Percentiles rank a stretch among this genome's conserved stretches.
These are phyloP conservation scores for Sesamia inferens DNA, from an alignment of 2,888 invertebrate species.

Conservation along the genomic window DNA sequence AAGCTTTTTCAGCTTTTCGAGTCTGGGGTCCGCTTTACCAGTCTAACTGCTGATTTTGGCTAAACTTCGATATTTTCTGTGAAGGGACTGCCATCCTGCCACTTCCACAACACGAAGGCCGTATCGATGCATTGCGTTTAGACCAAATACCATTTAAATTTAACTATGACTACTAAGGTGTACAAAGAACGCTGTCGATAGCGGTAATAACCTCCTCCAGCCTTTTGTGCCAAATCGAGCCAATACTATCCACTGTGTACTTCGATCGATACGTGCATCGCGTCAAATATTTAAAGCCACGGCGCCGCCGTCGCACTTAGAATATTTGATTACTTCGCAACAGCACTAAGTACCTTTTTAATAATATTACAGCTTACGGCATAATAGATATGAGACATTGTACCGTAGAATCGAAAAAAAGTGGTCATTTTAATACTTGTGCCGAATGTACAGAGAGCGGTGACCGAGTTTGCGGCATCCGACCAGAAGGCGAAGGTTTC, in stretches of 20 bases:
- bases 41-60: no score
- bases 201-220: no score
- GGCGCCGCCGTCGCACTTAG: neutral
- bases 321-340: constrained; percentile 40
- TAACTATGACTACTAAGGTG: no score
- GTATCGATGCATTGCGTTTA: no score
- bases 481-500: constrained; percentile 75
- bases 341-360: constrained; percentile 2
- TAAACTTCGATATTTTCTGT: no score
- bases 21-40: no score
- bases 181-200: no score
- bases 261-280: constrained; percentile 29
- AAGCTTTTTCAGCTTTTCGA: no score
- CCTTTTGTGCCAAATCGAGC: neutral
- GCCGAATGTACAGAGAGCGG: constrained; percentile 35
- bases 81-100: no score
- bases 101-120: no score
- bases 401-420: constrained; percentile 1
- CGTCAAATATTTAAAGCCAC: constrained; percentile 41
- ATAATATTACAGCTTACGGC: constrained; percentile 55
- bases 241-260: neutral
- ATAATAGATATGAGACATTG: constrained; percentile 44
- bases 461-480: constrained; percentile 74
- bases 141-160: no score
- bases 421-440: constrained; percentile 50